Evolutionary conservation across 2,888 invertebrate species (phyloP).

Genomic region (Neria commutata): DNA sequence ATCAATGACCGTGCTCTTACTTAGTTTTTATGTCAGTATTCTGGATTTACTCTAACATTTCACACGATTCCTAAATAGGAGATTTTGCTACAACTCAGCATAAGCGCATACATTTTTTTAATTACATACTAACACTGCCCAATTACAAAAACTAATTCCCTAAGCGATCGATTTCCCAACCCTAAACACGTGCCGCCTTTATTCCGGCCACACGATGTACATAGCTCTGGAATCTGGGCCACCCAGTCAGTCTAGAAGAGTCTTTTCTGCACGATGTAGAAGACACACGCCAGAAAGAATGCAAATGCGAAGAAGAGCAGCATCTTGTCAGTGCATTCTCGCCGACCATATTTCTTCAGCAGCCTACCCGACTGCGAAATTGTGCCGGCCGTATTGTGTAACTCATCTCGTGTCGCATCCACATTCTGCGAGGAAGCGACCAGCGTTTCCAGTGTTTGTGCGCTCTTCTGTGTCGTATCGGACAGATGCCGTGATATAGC

Average conservation of each 20-base stretch:
- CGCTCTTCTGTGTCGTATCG: conserved; percentile 85
- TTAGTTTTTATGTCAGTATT: too few species aligned
- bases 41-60: too few species aligned
- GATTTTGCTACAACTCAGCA: not conserved
- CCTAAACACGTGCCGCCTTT: not conserved
- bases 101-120: too few species aligned
- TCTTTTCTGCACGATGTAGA: conserved; percentile 92
- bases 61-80: not conserved
- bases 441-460: conserved; percentile 81
- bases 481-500: conserved; percentile 85
- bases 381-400: conserved; percentile 83
- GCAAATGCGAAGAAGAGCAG: conserved; percentile 85
- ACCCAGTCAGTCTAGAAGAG: conserved; percentile 68
- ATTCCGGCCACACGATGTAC: not conserved
- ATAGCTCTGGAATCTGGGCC: not conserved
- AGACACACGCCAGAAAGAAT: conserved; percentile 87
- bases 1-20: too few species aligned
- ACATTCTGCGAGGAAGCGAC: conserved; percentile 73
- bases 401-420: conserved; percentile 79
- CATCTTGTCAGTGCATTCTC: conserved; percentile 95
- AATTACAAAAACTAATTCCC: not conserved
- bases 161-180: too few species aligned
- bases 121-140: too few species aligned
- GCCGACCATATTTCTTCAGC: conserved; percentile 89
- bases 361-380: conserved; percentile 90